Base-by-base conservation (phyloP, 23 tunicate species). In the Diplosoma virens region DNA sequence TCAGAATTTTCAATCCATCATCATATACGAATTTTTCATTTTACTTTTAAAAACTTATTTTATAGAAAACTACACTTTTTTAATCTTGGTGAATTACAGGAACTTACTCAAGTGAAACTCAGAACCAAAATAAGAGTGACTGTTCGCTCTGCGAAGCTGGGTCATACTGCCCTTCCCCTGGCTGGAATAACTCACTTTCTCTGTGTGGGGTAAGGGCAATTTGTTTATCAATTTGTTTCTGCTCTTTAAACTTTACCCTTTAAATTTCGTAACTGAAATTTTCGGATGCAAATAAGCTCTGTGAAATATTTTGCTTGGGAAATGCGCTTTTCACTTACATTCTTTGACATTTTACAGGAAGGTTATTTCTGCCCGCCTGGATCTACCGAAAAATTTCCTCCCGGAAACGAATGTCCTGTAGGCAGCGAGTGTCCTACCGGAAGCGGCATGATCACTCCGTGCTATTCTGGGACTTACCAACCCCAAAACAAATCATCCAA, bases 291-390 rank as follows among this genome's bases (percentile, higher is more conserved):
- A 41, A 7, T 41, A 7, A 41, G 11, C 50, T 9, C 9, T 7
- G 14, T 41, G 14, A 7, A 41, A 41, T 41, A 7, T 41, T 14
- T 7, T 9, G 50, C 14, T 41, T 41, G 14, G 9, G 50, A 14
- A 23, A 72, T 16, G 21, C 37, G 50, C 14, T 9, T 41, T 41
- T 41, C 14, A 14, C 14, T 41, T 41, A 14, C 9, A 9, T 56
- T 21, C 20, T 56, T 56, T 16, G 20, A 21, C 68, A 17, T 30
- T 30, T 72, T 37, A 11, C 70, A 92, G 97, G 76, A 72, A n/a
- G 99, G 99, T 1, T 94, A 68, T 50, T 94, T 36, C 80, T 94
- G 99, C 52, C 79, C 81, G 21, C 79, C 82, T 60, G 95, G 99
- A 3, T 94, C 99, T 5, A 88, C 95, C 5, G 87, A 80, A 37